Evolutionary conservation across 1,140 invertebrate species (phyloP).

Genomic region (Berghia stephanieae): DNA sequence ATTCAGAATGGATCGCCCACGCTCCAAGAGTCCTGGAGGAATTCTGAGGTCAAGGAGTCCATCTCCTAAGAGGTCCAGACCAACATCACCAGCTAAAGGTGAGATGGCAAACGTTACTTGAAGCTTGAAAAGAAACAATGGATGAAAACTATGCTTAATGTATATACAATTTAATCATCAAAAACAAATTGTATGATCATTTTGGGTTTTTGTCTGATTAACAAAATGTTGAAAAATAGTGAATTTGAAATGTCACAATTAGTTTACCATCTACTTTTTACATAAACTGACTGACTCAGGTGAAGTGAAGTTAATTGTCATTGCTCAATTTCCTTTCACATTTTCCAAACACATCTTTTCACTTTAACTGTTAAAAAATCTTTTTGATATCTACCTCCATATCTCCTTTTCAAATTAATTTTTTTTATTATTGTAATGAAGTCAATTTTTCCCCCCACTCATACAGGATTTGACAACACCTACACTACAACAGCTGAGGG

Average conservation of each 20-base stretch:
- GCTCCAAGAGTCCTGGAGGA: conserved; percentile 51
- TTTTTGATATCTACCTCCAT: neutral
- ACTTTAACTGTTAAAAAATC: neutral
- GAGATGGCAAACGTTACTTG: neutral
- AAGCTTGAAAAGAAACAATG: neutral
- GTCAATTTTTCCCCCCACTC: neutral
- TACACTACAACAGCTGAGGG: conserved; percentile 66
- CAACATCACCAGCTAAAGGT: conserved; percentile 66
- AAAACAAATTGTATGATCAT: too few species aligned
- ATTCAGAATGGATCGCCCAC: conserved; percentile 69
- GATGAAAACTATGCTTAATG: neutral
- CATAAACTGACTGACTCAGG: too few species aligned
- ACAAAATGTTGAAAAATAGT: too few species aligned
- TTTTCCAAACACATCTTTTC: too few species aligned
- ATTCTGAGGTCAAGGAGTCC: conserved; percentile 63
- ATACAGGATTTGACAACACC: conserved; percentile 64
- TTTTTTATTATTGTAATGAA: neutral
- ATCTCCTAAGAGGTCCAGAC: conserved; percentile 54
- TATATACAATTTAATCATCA: neutral
- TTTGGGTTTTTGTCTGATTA: too few species aligned
- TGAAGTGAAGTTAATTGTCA: too few species aligned
- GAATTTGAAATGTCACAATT: too few species aligned
- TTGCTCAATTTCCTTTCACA: too few species aligned
- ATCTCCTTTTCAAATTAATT: neutral
- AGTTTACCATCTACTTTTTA: too few species aligned